Evolutionary conservation across 2,113 vertebrate genomes (phyloP).

Genomic region (Tachycineta bicolor): DNA sequence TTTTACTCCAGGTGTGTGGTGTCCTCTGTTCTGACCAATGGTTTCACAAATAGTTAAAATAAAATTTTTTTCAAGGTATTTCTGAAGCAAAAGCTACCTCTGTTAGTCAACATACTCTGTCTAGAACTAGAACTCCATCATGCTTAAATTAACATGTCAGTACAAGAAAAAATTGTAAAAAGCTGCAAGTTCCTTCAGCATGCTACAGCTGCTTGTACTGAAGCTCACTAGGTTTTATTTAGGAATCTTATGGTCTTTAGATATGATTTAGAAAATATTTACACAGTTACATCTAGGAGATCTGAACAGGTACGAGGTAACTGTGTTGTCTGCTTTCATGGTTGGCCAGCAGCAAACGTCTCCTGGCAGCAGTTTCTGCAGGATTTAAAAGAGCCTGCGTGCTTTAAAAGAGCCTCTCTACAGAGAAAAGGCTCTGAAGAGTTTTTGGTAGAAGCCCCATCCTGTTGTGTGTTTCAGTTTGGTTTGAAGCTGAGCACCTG

Average conservation of each 20-base stretch:
- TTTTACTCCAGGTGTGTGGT: background rate
- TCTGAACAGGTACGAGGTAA: background rate
- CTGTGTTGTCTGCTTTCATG: background rate
- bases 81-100: slow-evolving; percentile 44
- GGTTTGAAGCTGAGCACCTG: background rate
- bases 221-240: background rate
- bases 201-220: background rate
- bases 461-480: background rate
- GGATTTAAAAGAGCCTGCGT: background rate
- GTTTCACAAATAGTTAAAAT: background rate
- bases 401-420: background rate
- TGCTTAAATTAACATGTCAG: background rate
- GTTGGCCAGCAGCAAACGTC: background rate
- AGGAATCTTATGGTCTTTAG: background rate
- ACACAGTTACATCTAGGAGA: background rate
- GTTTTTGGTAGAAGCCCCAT: background rate
- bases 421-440: background rate
- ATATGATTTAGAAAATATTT: background rate
- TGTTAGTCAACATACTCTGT: background rate
- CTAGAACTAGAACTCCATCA: background rate
- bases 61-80: background rate
- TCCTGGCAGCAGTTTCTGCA: background rate
- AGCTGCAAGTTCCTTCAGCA: background rate
- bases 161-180: background rate
- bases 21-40: background rate